Evolutionary conservation across 2,113 vertebrate species (phyloP).

Genomic region (Muscicapa adusta): DNA sequence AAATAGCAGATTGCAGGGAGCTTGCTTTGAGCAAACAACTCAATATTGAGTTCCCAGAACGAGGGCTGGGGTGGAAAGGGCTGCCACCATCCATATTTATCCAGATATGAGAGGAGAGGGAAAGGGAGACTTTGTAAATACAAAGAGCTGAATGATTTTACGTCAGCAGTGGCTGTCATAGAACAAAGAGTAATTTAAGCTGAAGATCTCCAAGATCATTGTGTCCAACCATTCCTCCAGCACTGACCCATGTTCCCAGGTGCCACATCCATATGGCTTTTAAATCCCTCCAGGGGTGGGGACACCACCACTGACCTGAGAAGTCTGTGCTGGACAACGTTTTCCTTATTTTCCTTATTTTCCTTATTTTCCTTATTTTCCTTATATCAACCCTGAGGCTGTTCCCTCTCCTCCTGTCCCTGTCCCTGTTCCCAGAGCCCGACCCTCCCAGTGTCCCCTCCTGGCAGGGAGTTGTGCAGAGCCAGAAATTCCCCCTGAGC

Average conservation of each 20-base stretch:
- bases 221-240: neutral
- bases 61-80: neutral
- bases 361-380: neutral
- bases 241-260: neutral
- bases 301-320: too few relatives aligned
- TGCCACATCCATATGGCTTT: neutral
- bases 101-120: neutral
- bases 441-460: neutral
- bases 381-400: rapidly evolving
- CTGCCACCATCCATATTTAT: neutral
- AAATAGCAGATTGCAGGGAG: neutral
- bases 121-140: neutral
- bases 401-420: neutral
- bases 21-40: constrained; percentile 2
- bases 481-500: neutral
- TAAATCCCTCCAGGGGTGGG: neutral
- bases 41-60: neutral
- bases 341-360: neutral
- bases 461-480: neutral
- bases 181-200: neutral
- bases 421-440: neutral
- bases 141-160: neutral
- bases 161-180: neutral
- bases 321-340: neutral
- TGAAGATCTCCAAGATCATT: neutral